Conservation (phyloP, 30 jellyfish, hydroid and myxozoan species). For the Cassiopea andromeda region DNA sequence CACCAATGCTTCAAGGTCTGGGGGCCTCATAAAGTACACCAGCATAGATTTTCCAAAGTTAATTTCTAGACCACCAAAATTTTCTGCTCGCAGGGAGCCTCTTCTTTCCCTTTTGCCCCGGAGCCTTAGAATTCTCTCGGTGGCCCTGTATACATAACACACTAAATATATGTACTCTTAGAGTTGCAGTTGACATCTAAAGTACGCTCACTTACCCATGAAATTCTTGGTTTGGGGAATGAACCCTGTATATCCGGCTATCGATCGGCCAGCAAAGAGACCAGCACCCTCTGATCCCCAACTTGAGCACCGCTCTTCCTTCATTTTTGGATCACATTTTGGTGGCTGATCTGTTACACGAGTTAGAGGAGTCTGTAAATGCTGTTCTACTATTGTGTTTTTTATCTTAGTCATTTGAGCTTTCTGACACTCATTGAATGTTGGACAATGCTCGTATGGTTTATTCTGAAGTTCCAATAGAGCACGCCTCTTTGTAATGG, state of each 20-base stretch:
- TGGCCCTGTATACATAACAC: not conserved
- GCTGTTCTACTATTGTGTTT: slow-evolving; percentile 20
- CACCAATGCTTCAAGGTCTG: too few relatives aligned
- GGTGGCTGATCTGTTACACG: slow-evolving; percentile 73
- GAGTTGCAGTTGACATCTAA: not conserved
- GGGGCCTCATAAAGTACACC: too few relatives aligned
- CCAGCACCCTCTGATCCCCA: slow-evolving; percentile 77
- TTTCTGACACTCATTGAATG: not conserved
- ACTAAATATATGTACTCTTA: too few relatives aligned
- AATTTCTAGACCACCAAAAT: not conserved
- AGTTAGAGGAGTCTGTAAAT: slow-evolving; percentile 45
- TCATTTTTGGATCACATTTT: slow-evolving; percentile 82
- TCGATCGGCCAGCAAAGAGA: slow-evolving; percentile 79
- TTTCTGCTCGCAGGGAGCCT: not conserved
- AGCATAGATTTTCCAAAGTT: too few relatives aligned
- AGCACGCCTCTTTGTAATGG: slow-evolving; percentile 90
- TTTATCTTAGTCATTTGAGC: slow-evolving; percentile 14
- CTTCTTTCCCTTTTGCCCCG: too few relatives aligned
- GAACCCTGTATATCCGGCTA: slow-evolving; percentile 95
- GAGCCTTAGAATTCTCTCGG: too few relatives aligned
- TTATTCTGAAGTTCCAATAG: slow-evolving; percentile 61
- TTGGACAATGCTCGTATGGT: slow-evolving; percentile 48
- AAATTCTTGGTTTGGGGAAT: slow-evolving; percentile 86
- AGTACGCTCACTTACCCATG: slow-evolving; percentile 69
- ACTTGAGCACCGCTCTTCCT: slow-evolving; percentile 76